These are phyloP conservation scores for Pardalotus punctatus DNA, from an alignment of 2,113 vertebrate species.

Conservation along the genomic window DNA sequence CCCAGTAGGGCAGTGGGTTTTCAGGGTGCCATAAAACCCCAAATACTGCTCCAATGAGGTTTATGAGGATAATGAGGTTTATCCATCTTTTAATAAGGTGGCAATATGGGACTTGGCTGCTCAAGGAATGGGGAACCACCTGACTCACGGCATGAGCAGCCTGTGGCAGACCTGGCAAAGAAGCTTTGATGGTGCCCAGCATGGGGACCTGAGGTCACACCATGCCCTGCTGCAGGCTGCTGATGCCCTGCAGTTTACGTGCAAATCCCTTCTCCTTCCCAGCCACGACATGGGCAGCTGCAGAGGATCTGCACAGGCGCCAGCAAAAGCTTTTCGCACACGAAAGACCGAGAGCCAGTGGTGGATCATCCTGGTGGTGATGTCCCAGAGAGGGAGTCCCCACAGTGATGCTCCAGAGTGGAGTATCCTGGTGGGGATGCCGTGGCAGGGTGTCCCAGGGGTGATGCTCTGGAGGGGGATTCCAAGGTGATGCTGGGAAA, in stretches of 20 bases:
- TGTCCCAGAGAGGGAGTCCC: not conserved
- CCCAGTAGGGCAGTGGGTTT: not conserved
- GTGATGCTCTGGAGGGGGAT: not conserved
- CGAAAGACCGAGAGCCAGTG: accelerated
- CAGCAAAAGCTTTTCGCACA: not conserved
- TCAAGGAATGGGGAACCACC: not conserved
- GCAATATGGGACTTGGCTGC: not conserved
- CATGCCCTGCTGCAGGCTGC: not conserved
- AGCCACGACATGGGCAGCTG: accelerated
- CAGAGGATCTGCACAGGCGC: not conserved
- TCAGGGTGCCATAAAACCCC: not conserved
- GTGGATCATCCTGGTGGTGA: too few species aligned
- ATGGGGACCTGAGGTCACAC: accelerated
- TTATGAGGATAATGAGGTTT: not conserved
- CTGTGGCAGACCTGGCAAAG: not conserved
- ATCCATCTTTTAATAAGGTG: accelerated
- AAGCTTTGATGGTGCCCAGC: not conserved
- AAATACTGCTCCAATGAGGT: not conserved
- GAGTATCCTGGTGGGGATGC: too few species aligned
- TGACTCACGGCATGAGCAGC: accelerated
- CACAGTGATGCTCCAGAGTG: not conserved
- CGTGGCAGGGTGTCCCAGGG: not conserved
- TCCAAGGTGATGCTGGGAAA: not conserved
- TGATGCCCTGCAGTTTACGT: accelerated
- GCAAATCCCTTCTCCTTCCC: not conserved